Base-by-base conservation (phyloP, 2,113 vertebrate genomes). In the Pachyramphus minor region DNA sequence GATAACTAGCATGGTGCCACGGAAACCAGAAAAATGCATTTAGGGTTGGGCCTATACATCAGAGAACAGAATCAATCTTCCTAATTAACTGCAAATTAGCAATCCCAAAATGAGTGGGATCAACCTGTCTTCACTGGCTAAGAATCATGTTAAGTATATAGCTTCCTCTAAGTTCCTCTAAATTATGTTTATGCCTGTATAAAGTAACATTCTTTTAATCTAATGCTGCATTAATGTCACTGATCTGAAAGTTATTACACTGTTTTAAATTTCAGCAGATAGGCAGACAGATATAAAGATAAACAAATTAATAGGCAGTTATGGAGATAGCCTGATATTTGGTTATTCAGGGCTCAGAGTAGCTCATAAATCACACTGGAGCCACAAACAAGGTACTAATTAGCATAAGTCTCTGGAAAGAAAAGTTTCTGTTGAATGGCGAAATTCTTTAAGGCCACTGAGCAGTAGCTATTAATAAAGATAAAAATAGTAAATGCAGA, bases 11-110 rank as follows among this genome's bases (percentile, higher is more conserved):
- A 95, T 97, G 97, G 97, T 98, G 97, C 97, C 97, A 97, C 97
- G 97, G 98, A 98, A 98, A 98, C 97, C 95, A 93, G 98, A 98
- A 98, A 99, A 98, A 99, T 98, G 98, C 98, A 97, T 98, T 97
- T 98, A 96, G 97, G 97, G 97, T 88, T 98, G 98, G 97, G 98
- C 98, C 98, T 98, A 97, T 98, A 98, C 98, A 98, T 98, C 97
- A 96, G 90, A 98, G 98, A 98, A 98, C 98, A 99, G 98, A 99
- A 98, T 99, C 98, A 99, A 99, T 99, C 99, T 98, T 98, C 98
- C 98, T 99, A 99, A 99, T 99, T 99, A 99, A 99, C 97, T 97
- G 98, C 98, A 99, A 99, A 99, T 99, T 99, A 99, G 98, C 96
- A 97, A 98, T 98, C 98, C 98, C 98, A 99, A 99, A 99, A 99